Evolutionary conservation across 2,888 invertebrate species (phyloP), one percentile per base, ranked within the genome.

Genomic region (Idaea straminata): DNA sequence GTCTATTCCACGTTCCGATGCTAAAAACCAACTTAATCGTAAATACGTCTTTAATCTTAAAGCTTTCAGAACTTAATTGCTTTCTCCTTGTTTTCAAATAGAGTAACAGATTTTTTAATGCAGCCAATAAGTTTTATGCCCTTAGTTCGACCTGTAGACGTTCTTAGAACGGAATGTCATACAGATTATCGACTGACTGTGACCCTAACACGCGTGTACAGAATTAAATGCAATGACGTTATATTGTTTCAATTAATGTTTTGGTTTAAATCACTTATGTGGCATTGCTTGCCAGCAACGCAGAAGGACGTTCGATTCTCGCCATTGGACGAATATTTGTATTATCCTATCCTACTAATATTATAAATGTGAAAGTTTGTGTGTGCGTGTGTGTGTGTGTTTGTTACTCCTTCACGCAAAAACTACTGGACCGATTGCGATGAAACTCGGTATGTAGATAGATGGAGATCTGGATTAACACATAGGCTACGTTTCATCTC

Each of bases 91-190:
- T 75, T 78, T 80, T 75, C 74, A 68, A 78, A 77, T 74, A 77
- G 76, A 74, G 75, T 75, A 74, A 72, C 77, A 73, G 74, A 77
- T 78, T 83, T 82, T 82, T 78, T 71, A 70, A 61, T 75, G 78
- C 80, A 80, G 77, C 78, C 82, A 80, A 81, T 81, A 82, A 82
- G 80, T 75, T 73, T 64, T 64, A 65, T 71, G 83, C 78, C 85
- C 84, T 83, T 80, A 70, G 66, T 75, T 3, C 77, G 87, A 87
- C 87, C 87, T 86, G 86, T 77, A 87, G 87, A 87, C 87, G 86
- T 78, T 83, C 83, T 76, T 38, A 75, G 82, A 80, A 77, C 81
- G 73, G 78, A 87, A 85, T 86, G 87, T 87, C 87, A 85, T 81
- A 80, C 79, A 82, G 84, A 84, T 85, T 85, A 84, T 83, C 83